Base-by-base conservation (phyloP, 2,888 invertebrate genomes). In the Cheilosia impressa region DNA sequence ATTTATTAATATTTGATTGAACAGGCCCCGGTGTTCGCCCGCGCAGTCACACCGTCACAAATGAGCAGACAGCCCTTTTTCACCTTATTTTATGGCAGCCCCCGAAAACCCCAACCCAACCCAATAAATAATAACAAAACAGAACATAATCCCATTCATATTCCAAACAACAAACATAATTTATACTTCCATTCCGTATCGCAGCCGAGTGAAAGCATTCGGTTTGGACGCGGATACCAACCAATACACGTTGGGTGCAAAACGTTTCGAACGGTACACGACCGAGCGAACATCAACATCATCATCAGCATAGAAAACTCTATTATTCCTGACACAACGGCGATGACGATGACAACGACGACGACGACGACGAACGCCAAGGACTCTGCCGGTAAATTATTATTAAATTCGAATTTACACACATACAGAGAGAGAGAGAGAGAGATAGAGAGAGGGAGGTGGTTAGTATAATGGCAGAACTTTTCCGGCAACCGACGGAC, bases 341-440 rank as follows among this genome's bases (percentile, higher is more conserved):
- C 69, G 77, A 62, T 55, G 66, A 77, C 57, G 5, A 27, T 5
- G 22, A 68, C 68, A 62, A 69, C 31, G 55, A 63, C 69, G 77
- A 69, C 31, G 47, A 63, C 69, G 77, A 57, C 53, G 31, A 73
- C 62, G 47, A 22, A 24, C 15, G 13, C 22, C 60, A 57, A 82
- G 68, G 72, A 55, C 50, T 65, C 79, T 60, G 69, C 65, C 71
- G 79, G 79, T 84, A 79, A 84, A 84, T 75, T 79, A 79, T 75
- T 84, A 78, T 78, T 75, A 79, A 84, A 79, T 84, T 79, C 79
- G 57, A 84, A 79, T 79, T 52, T 52, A 65, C 73, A 38, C 41
- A 78, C 66, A 65, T 27, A 63, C 69, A 78, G 38, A 24, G 31
- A n/a, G 50, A 10, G 2, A 34, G 10, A 10, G 3, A 27, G 17